Base-by-base conservation (phyloP, 2,797 vertebrate genomes). In the Myripristis murdjan region DNA sequence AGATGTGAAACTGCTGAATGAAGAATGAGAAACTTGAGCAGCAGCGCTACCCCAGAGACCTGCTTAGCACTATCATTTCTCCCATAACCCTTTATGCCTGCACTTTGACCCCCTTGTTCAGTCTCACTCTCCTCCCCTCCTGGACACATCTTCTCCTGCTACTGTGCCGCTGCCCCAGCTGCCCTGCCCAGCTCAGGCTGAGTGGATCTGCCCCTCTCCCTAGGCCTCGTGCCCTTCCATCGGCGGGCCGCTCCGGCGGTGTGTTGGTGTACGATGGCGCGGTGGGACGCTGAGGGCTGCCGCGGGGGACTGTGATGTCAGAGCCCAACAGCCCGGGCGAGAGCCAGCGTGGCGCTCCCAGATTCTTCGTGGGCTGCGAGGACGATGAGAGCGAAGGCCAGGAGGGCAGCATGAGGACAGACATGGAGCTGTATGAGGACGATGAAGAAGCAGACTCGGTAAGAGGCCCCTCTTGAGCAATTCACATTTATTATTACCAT, bases 361-460 rank as follows among this genome's bases (percentile, higher is more conserved):
- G 95, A 95, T 99, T 99, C 96, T 98, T 98, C 88, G 96, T 99
- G 28, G 98, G 97, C 94, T 96, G 96, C 95, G 96, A 96, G 93
- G 97, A 98, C 92, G 98, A 98, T 95, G 98, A 98, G 90, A 96
- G 95, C 92, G 97, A 97, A 84, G 92, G 93, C 86, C 89, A 90
- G 94, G 96, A 92, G 15, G 92, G 85, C 68, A 93, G 93, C 91
- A 94, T 95, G 93, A 97, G 92, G 96, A 93, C 95, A 93, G 97
- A 97, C 93, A 96, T 97, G 96, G 97, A 97, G 93, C 94, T 95
- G 70, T 97, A 97, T 6, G 96, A 97, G 86, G 96, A 98, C 79
- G 96, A 97, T 79, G 96, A 96, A 77, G 96, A 96, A 73, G 91
- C 92, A 1, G 96, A 97, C 84, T 96, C 95, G 87, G 97, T 95